Percentiles rank a stretch among this genome's conserved stretches.
phyloP scores from a whole-genome alignment of 1,140 invertebrate genomes.

The Drosophila pandora region DNA sequence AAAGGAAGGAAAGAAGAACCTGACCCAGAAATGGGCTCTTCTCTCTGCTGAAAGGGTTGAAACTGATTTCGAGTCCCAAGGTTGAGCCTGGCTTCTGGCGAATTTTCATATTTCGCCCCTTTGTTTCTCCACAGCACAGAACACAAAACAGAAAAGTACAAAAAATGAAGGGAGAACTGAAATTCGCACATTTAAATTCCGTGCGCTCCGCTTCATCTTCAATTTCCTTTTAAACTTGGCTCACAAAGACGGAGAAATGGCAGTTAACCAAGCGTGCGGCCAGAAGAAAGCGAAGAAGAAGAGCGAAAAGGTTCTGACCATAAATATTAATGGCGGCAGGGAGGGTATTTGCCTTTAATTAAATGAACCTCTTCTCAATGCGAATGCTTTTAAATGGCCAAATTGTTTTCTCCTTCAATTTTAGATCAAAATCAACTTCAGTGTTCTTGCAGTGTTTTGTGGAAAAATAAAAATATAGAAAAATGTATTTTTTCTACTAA shows the following conservation, averaged over 20 bases:
- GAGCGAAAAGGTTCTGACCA: conserved; percentile 32
- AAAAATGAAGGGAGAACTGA: conserved; percentile 31
- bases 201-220: conserved; percentile 52
- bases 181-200: conserved; percentile 66
- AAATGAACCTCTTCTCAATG: conserved; percentile 24
- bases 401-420: conserved; percentile 1
- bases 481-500: too few species aligned
- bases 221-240: conserved; percentile 59
- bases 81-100: conserved; percentile 23
- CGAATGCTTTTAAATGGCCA: neutral
- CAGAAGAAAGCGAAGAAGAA: conserved; percentile 10
- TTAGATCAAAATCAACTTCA: neutral
- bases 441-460: too few species aligned
- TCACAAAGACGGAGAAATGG: conserved; percentile 38
- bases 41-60: conserved; percentile 29
- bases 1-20: conserved; percentile 13
- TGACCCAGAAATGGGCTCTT: conserved; percentile 41
- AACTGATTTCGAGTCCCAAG: conserved; percentile 26
- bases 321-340: conserved; percentile 40
- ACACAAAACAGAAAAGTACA: conserved; percentile 5
- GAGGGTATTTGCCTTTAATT: conserved; percentile 35
- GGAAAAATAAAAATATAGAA: too few species aligned
- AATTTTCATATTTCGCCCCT: conserved; percentile 41
- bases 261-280: conserved; percentile 39
- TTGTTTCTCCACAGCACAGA: conserved; percentile 13